These are phyloP conservation scores for Spheniscus mendiculus DNA, from an alignment of 2,113 vertebrate genomes.

Conservation along the genomic window DNA sequence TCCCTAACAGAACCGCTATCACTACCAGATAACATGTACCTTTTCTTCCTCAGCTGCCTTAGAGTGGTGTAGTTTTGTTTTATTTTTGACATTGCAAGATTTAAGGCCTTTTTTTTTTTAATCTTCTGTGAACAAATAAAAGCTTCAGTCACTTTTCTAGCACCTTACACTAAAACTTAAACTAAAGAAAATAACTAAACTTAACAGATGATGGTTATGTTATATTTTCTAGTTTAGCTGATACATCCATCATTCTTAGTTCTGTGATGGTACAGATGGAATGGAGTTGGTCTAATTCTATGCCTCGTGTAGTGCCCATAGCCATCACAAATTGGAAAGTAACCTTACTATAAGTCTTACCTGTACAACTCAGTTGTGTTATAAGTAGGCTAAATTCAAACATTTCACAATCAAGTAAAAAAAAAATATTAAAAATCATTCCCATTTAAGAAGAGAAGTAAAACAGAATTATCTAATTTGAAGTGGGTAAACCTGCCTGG, in stretches of 20 bases:
- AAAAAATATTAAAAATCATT: background rate
- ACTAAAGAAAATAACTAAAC: background rate
- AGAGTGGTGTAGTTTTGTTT: background rate
- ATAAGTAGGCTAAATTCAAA: background rate
- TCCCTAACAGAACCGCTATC: background rate
- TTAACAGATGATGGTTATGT: background rate
- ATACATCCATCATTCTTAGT: background rate
- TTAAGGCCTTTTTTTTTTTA: background rate
- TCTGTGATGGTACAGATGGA: background rate
- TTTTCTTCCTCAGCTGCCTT: background rate
- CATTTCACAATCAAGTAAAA: background rate
- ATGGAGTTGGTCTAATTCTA: background rate
- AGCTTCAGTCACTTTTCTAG: background rate
- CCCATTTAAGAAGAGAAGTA: background rate
- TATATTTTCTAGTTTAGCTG: background rate
- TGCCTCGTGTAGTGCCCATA: fast-evolving
- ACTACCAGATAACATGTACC: background rate
- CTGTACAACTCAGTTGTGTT: background rate
- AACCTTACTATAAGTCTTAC: background rate
- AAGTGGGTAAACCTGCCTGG: background rate
- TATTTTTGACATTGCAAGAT: background rate
- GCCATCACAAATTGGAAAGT: background rate
- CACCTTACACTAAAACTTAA: background rate
- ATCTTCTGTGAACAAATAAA: background rate
- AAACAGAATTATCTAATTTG: fast-evolving